Evolutionary conservation across 2,797 vertebrate species (phyloP).

Genomic region (Schizopygopsis pylzovi): DNA sequence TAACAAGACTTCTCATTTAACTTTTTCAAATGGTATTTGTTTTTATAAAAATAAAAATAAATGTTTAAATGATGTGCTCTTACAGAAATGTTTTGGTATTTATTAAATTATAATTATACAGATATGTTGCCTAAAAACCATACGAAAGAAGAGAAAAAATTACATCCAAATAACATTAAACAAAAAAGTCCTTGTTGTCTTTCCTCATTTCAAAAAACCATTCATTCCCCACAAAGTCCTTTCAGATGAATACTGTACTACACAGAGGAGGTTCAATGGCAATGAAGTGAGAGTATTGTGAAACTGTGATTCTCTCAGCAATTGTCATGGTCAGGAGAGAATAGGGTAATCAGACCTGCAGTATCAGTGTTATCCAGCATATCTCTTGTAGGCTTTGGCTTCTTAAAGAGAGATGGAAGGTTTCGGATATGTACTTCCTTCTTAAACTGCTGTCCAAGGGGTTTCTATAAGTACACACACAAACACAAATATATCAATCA

Average conservation of each 20-base stretch:
- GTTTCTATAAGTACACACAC: slow-evolving; percentile 81
- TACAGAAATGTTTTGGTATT: background rate
- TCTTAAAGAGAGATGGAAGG: slow-evolving; percentile 96
- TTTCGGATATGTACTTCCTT: slow-evolving; percentile 99
- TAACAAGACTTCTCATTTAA: background rate
- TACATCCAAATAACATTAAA: background rate
- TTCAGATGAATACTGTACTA: background rate
- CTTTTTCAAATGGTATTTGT: background rate
- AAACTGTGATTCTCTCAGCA: slow-evolving; percentile 53
- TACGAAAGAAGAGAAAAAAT: background rate
- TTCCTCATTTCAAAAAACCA: background rate
- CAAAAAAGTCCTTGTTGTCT: background rate
- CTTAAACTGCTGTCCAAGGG: slow-evolving; percentile 95
- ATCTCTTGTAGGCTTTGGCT: slow-evolving; percentile 81
- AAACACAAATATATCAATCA: background rate
- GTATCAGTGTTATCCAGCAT: slow-evolving; percentile 71
- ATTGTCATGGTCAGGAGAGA: slow-evolving; percentile 75
- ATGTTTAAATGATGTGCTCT: background rate
- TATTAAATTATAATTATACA: background rate
- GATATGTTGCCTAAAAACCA: background rate
- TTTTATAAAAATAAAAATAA: background rate
- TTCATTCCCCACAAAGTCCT: background rate
- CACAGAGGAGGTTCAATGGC: background rate
- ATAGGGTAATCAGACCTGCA: slow-evolving; percentile 75
- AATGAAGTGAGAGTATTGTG: background rate